Evolutionary conservation across 2,797 vertebrate genomes (phyloP).

Genomic region (Sebastes trivittatus): DNA sequence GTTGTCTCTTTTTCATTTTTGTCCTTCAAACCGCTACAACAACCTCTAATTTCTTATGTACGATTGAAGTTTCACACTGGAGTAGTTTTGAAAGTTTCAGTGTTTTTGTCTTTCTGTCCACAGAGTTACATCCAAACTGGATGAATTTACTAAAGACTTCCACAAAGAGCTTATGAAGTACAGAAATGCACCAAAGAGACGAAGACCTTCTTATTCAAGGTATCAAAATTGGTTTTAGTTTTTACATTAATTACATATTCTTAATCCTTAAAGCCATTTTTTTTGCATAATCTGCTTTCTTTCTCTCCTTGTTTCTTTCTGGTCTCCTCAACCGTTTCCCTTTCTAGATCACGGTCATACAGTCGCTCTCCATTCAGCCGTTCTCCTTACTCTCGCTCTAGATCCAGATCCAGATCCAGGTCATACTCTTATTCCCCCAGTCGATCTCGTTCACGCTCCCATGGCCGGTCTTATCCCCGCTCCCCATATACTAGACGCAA

Average conservation of each 20-base stretch:
- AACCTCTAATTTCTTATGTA: not conserved
- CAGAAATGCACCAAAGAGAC: constrained; percentile 97
- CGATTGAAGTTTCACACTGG: not conserved
- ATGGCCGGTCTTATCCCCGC: constrained; percentile 88
- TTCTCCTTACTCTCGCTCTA: constrained; percentile 91
- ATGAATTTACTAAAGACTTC: constrained; percentile 99
- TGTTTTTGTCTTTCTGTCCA: constrained; percentile 48
- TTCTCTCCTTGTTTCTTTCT: not conserved
- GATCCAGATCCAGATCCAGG: constrained; percentile 85
- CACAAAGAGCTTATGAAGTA: constrained; percentile 99
- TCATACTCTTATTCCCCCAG: constrained; percentile 91
- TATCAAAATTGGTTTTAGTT: not conserved
- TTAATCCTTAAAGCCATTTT: constrained; percentile 11
- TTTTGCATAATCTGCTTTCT: not conserved
- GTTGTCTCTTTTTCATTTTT: constrained; percentile 33
- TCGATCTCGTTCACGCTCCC: constrained; percentile 93
- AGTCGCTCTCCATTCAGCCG: constrained; percentile 96
- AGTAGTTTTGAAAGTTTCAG: not conserved
- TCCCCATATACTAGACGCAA: constrained; percentile 91
- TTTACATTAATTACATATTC: not conserved
- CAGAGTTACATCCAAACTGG: constrained; percentile 97
- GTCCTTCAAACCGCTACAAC: not conserved
- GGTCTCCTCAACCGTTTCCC: not conserved
- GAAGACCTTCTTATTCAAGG: constrained; percentile 96
- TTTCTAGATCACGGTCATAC: constrained; percentile 92